Evolutionary conservation across 2,113 vertebrate genomes (phyloP).

Genomic region (Hemiprocne comata): DNA sequence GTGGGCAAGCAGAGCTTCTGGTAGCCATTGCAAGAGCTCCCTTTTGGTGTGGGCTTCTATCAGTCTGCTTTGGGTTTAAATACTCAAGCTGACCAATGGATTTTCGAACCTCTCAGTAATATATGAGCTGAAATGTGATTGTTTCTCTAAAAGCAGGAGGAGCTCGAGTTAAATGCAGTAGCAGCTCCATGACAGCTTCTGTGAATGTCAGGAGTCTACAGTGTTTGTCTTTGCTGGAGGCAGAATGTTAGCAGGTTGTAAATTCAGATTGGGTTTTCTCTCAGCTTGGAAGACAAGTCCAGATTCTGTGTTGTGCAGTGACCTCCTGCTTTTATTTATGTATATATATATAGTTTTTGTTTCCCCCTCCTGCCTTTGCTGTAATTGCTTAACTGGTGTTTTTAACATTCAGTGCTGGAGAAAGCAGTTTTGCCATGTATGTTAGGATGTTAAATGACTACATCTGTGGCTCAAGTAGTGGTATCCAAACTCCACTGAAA

Average conservation of each 20-base stretch:
- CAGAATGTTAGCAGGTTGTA: slow-evolving; percentile 44
- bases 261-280: slow-evolving; percentile 46
- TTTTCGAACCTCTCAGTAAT: not conserved
- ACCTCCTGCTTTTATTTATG: not conserved
- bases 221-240: slow-evolving; percentile 52
- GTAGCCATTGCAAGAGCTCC: not conserved
- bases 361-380: not conserved
- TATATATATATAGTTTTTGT: not conserved
- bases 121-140: not conserved
- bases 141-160: not conserved
- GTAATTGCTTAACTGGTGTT: not conserved
- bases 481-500: not conserved
- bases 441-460: not conserved
- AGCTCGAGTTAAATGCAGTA: not conserved
- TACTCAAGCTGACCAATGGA: not conserved
- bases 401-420: not conserved
- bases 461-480: not conserved
- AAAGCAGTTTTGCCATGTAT: not conserved
- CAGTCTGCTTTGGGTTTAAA: not conserved
- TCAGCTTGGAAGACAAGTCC: not conserved
- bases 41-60: not conserved
- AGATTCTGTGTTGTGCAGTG: not conserved
- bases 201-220: not conserved
- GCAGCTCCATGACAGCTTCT: slow-evolving; percentile 1
- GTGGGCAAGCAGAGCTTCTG: not conserved